Conservation (phyloP, 2,113 vertebrate genomes). For the Okapia johnstoni region DNA sequence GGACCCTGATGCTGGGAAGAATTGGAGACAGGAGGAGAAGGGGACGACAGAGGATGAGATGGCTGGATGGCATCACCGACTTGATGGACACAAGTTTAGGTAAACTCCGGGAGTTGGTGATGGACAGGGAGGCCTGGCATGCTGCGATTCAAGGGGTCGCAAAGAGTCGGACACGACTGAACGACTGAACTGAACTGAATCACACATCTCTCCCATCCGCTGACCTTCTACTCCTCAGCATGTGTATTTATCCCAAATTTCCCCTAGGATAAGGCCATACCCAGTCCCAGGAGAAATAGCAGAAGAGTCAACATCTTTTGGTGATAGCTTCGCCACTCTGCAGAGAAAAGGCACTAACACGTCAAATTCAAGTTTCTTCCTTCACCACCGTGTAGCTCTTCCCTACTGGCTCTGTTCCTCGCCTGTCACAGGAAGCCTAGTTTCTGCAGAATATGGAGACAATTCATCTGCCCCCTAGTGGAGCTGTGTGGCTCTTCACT, state of each 20-base stretch:
- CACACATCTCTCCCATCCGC: background rate
- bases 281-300: conserved; percentile 33
- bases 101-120: too few species aligned
- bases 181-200: too few species aligned
- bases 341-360: background rate
- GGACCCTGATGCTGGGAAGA: too few species aligned
- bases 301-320: conserved; percentile 32
- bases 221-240: background rate
- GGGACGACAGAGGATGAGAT: too few species aligned
- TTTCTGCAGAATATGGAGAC: background rate
- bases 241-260: background rate
- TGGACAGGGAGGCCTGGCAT: too few species aligned
- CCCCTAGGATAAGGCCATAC: background rate
- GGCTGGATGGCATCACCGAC: too few species aligned
- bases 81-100: too few species aligned
- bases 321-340: background rate
- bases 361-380: background rate
- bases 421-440: background rate
- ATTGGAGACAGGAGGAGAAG: too few species aligned
- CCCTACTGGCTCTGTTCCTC: background rate
- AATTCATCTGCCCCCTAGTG: background rate
- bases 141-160: too few species aligned
- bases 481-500: background rate
- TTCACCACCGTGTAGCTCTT: background rate
- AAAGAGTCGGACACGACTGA: too few species aligned